Base-by-base conservation (phyloP, 2,888 invertebrate genomes). In the Steinernema carpocapsae region DNA sequence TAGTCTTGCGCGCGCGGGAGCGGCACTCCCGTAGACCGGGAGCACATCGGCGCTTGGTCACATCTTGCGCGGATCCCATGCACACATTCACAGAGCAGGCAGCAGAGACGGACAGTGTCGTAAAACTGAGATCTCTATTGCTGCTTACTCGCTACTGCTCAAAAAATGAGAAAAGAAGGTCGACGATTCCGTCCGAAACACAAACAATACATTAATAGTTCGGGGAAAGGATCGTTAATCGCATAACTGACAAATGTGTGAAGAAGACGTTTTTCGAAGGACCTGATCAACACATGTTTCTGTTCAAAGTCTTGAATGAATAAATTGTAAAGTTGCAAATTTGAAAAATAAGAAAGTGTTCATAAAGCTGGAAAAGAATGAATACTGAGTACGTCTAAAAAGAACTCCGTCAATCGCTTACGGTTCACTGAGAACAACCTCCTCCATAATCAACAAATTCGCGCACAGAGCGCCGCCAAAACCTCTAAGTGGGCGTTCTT, bases 151-250 rank as follows among this genome's bases (percentile, higher is more conserved):
- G 56, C 56, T 37, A 19, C 26, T 64, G 26, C 64, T 32, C 32
- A 64, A 64, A 64, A 32, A 56, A n/a, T n/a, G n/a, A n/a, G n/a
- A n/a, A 14, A 64, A 64, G 32, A 64, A 64, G 64, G 64, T 64
- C 64, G 29, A 1, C 64, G 32, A 26, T 10, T 19, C 17, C 32
- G 64, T 14, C 37, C 6, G 26, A 29, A 32, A 64, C 64, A 64
- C 22, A 64, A 22, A 64, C 64, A 64, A 64, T 64, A 64, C 64
- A 64, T 64, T 64, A 32, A 32, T 64, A 64, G 64, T 64, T 32
- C 17, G 19, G 26, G 3, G 64, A 64, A 64, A 64, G 22, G 52
- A n/a, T 52, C 52, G 24, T 22, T 52, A 19, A 52, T 37, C 52
- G 24, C 24, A 52, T 52, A 64, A 64, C 64, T 14, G 26, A 32